Evolutionary conservation across 2,113 vertebrate genomes (phyloP).

Genomic region (Struthio camelus): DNA sequence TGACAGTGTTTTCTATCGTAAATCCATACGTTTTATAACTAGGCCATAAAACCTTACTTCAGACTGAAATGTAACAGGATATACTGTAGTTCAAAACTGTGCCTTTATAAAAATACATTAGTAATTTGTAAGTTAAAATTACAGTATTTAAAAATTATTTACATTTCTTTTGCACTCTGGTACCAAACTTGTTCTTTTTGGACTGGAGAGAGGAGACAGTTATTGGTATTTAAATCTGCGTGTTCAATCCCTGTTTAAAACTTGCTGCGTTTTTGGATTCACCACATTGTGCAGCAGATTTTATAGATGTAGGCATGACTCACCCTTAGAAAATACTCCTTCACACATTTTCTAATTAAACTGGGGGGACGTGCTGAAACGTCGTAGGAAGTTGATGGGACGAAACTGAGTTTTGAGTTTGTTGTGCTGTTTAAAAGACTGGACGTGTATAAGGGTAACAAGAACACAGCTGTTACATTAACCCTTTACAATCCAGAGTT

Average conservation of each 20-base stretch:
- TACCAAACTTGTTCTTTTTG: not conserved
- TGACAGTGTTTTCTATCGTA: not conserved
- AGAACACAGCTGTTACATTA: not conserved
- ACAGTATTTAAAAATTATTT: not conserved
- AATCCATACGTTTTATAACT: constrained; percentile 38
- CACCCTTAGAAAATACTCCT: not conserved
- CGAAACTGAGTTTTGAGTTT: not conserved
- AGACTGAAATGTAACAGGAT: not conserved
- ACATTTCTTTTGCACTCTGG: not conserved
- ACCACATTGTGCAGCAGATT: not conserved
- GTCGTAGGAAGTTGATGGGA: not conserved
- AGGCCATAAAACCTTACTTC: not conserved
- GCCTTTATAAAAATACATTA: not conserved
- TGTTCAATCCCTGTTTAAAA: not conserved
- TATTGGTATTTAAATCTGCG: not conserved
- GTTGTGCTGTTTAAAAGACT: not conserved
- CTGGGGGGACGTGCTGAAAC: not conserved
- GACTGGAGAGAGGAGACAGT: not conserved
- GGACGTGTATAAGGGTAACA: not conserved
- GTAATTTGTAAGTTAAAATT: constrained; percentile 19
- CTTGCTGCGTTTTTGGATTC: not conserved
- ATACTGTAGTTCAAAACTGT: not conserved
- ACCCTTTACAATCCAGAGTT: not conserved
- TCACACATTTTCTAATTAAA: not conserved
- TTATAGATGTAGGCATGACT: not conserved